Evolutionary conservation across 2,888 invertebrate species (phyloP), one percentile per base, ranked within the genome.

Genomic region (Andrena minutula): DNA sequence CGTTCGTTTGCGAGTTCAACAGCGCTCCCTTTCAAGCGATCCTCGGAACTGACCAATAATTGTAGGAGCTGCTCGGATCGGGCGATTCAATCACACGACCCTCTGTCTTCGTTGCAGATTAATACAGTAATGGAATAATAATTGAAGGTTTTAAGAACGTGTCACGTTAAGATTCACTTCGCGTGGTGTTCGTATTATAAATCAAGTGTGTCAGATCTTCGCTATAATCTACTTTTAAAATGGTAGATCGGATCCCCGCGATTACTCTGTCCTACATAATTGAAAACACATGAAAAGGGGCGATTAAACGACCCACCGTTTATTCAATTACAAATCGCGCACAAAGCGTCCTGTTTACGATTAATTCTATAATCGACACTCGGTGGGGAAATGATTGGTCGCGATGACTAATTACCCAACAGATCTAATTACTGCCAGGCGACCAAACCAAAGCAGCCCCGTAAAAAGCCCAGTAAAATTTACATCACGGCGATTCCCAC

Each of bases 31-130:
- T 51, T 20, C 51, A 8, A 51, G 20, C 51, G 51, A 20, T 51
- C 51, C 51, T 51, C 51, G 51, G 20, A 51, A 51, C 51, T 51
- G 51, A 51, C 51, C 32, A 28, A 51, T 66, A 66, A 58, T 58
- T 58, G 58, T 28, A 28, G 12, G 28, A 58, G 16, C 28, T 6
- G 51, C 20, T 51, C n/a, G 51, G 20, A 51, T 20, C 8, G 20
- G 20, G 20, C 20, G 8, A 51, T 51, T 51, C 20, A 2, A 20
- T 20, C 20, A 51, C 20, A 51, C 51, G 20, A 51, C 2, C n/a
- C 20, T 20, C 20, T n/a, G n/a, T 51, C 51, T 20, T 2, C 7
- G 8, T 20, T 2, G 51, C 20, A 20, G n/a, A 20, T 51, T 20
- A 51, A 41, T 16, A 41, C 16, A 41, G 4, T 41, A 41, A 41